Evolutionary conservation across 2,888 invertebrate genomes (phyloP), one percentile per base, ranked within the genome.

Genomic region (Scaptomyza flava): DNA sequence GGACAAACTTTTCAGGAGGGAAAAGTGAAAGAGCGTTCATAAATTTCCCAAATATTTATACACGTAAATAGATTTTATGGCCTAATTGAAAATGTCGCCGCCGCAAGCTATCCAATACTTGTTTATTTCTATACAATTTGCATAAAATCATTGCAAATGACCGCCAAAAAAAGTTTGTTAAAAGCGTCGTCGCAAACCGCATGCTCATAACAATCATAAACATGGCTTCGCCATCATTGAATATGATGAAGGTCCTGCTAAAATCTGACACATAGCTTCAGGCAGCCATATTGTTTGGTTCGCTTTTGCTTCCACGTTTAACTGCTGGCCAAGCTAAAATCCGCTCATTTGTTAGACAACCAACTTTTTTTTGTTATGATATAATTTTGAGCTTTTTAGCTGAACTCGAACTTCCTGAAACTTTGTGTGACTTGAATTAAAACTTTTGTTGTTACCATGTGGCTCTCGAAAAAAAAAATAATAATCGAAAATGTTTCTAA

Each of bases 51-150:
- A 87, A 87, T 84, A 84, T 84, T 84, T 84, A 84, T 84, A 72
- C 76, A 84, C 81, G 87, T 87, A 84, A 84, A 84, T 84, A 87
- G 84, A 84, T 84, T 84, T 84, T 65, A 87, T 85, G 87, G 80
- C 84, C 82, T 84, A 84, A 84, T 84, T 84, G 84, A 84, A 87
- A 87, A 23, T 4, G 43, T 42, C 51, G 42, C 65, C 41, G 53
- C 43, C 48, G 27, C 52, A 30, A 27, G 36, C 7, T n/a, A 43
- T 14, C 17, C 17, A 42, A 46, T 52, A 36, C 54, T 50, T 33
- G 34, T 34, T 27, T 61, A 63, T 64, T 64, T 54, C 36, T 64
- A 33, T 64, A 70, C 68, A 78, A 84, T 87, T 87, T 84, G 66
- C 85, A 84, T 87, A 87, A 84, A 80, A 65, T 74, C 72, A 78